Percentiles rank a stretch among this genome's conserved stretches.
Conservation (phyloP, 1,140 invertebrate species). For the Lineus longissimus region DNA sequence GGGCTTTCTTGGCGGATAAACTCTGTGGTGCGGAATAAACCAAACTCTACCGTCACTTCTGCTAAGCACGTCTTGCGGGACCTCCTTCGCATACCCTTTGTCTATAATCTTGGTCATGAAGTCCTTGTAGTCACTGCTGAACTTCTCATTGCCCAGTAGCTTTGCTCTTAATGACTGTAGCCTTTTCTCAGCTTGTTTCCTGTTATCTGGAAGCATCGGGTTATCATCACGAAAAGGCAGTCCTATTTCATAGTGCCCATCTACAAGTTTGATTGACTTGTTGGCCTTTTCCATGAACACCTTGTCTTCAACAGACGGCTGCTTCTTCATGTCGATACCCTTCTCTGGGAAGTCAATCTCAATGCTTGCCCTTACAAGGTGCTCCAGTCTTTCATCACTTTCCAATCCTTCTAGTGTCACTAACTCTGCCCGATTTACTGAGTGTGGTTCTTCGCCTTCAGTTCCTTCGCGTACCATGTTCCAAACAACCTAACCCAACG, state of each 20-base stretch:
- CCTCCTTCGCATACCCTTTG: slow-evolving; percentile 16
- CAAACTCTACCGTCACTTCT: slow-evolving; percentile 13
- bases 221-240: slow-evolving; percentile 12
- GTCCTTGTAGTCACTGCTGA: slow-evolving; percentile 14
- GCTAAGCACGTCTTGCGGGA: not conserved
- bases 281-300: slow-evolving; percentile 13
- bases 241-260: slow-evolving; percentile 14
- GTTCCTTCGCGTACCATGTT: too few relatives aligned
- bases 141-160: slow-evolving; percentile 11
- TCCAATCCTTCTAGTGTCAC: not conserved
- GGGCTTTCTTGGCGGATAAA: slow-evolving; percentile 22
- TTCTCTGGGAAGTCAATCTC: slow-evolving; percentile 20
- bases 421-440: too few relatives aligned
- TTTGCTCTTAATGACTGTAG: slow-evolving; percentile 11
- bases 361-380: slow-evolving; percentile 15
- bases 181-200: not conserved
- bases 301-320: slow-evolving; percentile 17
- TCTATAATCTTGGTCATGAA: slow-evolving; percentile 17
- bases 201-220: slow-evolving; percentile 15
- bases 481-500: not conserved
- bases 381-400: slow-evolving; percentile 7
- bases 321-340: slow-evolving; percentile 11
- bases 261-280: slow-evolving; percentile 10
- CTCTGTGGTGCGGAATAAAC: slow-evolving; percentile 25
- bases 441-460: too few relatives aligned